These are phyloP conservation scores for Ptychochromis oligacanthus DNA, from an alignment of 2,113 vertebrate genomes.

Conservation along the genomic window DNA sequence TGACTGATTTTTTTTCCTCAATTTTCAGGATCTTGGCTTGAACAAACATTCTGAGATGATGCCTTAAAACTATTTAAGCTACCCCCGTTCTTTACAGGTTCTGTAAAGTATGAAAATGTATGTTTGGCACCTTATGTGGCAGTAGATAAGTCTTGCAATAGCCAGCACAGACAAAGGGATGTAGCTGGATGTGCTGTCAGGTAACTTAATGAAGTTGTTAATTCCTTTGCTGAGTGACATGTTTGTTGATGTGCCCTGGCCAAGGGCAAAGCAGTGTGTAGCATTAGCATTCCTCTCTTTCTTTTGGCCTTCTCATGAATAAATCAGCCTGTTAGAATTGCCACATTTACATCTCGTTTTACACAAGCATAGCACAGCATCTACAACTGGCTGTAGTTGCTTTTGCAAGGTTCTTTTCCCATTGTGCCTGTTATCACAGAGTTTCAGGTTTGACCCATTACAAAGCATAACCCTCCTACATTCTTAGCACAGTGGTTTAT, in stretches of 20 bases:
- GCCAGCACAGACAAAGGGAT: slow-evolving; percentile 2
- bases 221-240: slow-evolving; percentile 70
- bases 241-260: slow-evolving; percentile 69
- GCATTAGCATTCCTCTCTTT: slow-evolving; percentile 72
- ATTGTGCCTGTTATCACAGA: slow-evolving; percentile 30
- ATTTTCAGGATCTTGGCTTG: neutral
- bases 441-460: slow-evolving; percentile 18
- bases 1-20: neutral
- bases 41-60: neutral
- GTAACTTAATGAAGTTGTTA: slow-evolving; percentile 77
- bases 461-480: slow-evolving; percentile 15
- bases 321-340: slow-evolving; percentile 71
- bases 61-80: neutral
- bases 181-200: slow-evolving; percentile 50
- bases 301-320: slow-evolving; percentile 73
- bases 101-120: neutral
- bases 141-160: neutral
- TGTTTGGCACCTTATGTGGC: accelerated
- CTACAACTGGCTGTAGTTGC: slow-evolving; percentile 23
- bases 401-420: slow-evolving; percentile 23
- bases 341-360: slow-evolving; percentile 78
- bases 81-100: accelerated
- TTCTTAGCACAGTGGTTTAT: neutral
- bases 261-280: slow-evolving; percentile 67
- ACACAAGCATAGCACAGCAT: slow-evolving; percentile 52